Evolutionary conservation across 1,140 invertebrate genomes (phyloP).

Genomic region (Aphelinus certus): DNA sequence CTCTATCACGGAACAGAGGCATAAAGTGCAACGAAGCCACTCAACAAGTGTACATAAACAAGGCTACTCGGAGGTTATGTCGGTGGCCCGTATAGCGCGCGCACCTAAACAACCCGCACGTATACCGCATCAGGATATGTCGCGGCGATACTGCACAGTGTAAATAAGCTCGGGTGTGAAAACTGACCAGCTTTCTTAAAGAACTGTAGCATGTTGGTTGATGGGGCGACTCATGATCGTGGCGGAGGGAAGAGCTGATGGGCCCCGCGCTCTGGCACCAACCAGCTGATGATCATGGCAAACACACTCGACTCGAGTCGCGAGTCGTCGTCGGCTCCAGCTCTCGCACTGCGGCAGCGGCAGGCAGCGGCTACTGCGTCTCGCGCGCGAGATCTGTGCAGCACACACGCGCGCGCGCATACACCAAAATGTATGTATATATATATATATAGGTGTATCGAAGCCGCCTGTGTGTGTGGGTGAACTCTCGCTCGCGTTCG

Average conservation of each 20-base stretch:
- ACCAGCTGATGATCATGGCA: too few species aligned
- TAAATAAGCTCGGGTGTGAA: neutral
- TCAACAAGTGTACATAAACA: neutral
- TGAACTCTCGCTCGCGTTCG: too few species aligned
- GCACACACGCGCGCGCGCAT: too few species aligned
- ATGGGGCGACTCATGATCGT: slow-evolving; percentile 25
- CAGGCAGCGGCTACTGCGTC: too few species aligned
- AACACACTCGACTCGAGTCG: too few species aligned
- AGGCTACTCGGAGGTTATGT: slow-evolving; percentile 13
- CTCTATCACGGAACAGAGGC: neutral
- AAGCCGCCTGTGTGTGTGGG: too few species aligned
- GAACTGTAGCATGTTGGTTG: slow-evolving; percentile 63
- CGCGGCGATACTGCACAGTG: neutral
- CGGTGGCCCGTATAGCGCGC: too few species aligned
- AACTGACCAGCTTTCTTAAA: slow-evolving; percentile 64
- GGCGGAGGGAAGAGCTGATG: neutral
- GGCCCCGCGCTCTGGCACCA: too few species aligned
- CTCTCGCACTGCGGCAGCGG: neutral
- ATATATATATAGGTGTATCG: too few species aligned
- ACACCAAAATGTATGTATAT: too few species aligned
- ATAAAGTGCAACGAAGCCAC: slow-evolving; percentile 13
- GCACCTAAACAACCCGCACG: too few species aligned
- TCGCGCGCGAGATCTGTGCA: too few species aligned
- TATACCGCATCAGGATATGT: neutral
- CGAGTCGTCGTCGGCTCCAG: neutral